These are phyloP conservation scores for Megalonaias nervosa DNA, from an alignment of 1,140 invertebrate species.

Conservation along the genomic window DNA sequence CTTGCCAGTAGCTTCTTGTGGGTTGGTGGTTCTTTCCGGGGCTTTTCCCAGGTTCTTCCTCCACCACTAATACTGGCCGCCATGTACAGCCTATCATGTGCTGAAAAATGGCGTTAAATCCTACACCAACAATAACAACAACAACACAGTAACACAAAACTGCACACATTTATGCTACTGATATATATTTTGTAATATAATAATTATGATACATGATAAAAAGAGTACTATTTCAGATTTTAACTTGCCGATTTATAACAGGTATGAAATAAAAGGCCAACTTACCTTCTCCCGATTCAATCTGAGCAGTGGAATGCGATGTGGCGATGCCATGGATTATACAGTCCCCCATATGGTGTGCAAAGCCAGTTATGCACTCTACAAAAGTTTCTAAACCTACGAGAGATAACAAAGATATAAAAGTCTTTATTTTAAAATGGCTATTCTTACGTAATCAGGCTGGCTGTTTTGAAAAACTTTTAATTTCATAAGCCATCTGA, in stretches of 20 bases:
- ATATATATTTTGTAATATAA: not conserved
- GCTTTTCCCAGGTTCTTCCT: too few species aligned
- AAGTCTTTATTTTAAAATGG: too few species aligned
- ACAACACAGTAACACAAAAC: not conserved
- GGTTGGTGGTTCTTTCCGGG: too few species aligned
- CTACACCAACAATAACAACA: too few species aligned
- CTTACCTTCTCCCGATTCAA: constrained; percentile 66
- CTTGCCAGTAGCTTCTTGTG: too few species aligned
- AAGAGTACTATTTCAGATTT: not conserved
- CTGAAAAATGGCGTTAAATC: too few species aligned
- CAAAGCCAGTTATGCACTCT: constrained; percentile 67
- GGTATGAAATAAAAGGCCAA: not conserved
- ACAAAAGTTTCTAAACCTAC: constrained; percentile 60
- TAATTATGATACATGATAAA: not conserved
- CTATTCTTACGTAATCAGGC: too few species aligned
- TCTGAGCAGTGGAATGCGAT: constrained; percentile 63
- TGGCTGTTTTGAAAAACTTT: too few species aligned
- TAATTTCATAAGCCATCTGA: too few species aligned
- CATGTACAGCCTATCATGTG: too few species aligned
- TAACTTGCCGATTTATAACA: not conserved
- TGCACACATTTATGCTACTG: not conserved
- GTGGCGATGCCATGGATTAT: constrained; percentile 71
- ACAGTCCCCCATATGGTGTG: constrained; percentile 77
- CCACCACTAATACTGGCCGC: too few species aligned
- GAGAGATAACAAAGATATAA: constrained; percentile 29